These are phyloP conservation scores for Microcebus tavaratra DNA, from an alignment of 2,113 vertebrate species.

Conservation along the genomic window DNA sequence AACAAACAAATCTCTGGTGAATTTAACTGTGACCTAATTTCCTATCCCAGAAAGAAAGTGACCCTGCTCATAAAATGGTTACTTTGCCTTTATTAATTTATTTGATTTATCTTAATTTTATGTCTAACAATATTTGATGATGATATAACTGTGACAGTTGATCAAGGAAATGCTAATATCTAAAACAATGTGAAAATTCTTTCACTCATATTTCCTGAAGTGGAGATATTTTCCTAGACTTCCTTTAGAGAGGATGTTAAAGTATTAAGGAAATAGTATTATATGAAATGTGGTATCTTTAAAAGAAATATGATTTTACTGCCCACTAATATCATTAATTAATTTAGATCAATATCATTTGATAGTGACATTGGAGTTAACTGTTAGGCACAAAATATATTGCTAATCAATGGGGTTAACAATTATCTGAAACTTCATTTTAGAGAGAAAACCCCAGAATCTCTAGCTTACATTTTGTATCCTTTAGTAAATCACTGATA, in stretches of 20 bases:
- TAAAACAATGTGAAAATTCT: slow-evolving; percentile 44
- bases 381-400: slow-evolving; percentile 35
- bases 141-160: slow-evolving; percentile 8
- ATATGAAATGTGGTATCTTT: slow-evolving; percentile 41
- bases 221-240: neutral
- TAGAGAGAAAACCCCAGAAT: neutral
- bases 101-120: slow-evolving; percentile 34
- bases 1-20: neutral
- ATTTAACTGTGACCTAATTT: neutral
- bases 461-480: neutral
- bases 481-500: slow-evolving; percentile 11
- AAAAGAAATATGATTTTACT: slow-evolving; percentile 48
- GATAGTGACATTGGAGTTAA: slow-evolving; percentile 54
- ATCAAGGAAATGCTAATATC: neutral
- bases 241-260: slow-evolving; percentile 17
- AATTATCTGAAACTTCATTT: slow-evolving; percentile 51
- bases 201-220: slow-evolving; percentile 40
- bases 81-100: neutral
- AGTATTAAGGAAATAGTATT: slow-evolving; percentile 54
- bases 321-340: slow-evolving; percentile 56
- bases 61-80: neutral
- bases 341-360: slow-evolving; percentile 52
- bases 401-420: slow-evolving; percentile 54
- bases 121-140: slow-evolving; percentile 20
- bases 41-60: neutral